phyloP scores from a whole-genome alignment of 2,888 invertebrate species.

The Cataglyphis rosenhaueri region DNA sequence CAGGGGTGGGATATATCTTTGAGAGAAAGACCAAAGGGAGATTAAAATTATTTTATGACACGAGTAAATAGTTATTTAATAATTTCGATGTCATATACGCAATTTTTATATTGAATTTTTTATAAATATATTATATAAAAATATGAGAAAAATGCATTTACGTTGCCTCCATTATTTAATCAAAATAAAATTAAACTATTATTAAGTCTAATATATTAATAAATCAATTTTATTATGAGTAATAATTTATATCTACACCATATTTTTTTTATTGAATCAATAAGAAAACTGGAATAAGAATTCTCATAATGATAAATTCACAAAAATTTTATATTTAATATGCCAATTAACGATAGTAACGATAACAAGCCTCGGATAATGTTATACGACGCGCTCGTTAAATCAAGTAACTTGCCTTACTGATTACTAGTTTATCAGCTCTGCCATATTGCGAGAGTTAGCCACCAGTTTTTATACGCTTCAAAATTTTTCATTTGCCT shows the following conservation, averaged over 20 bases:
- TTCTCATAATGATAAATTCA: constrained; percentile 16
- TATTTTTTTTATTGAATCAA: not conserved
- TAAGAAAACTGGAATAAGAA: not conserved
- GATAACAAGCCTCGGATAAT: not conserved
- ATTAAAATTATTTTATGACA: not conserved
- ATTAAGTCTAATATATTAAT: not conserved
- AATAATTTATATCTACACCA: too few relatives aligned
- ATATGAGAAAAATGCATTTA: not conserved
- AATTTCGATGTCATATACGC: not conserved
- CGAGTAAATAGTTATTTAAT: not conserved
- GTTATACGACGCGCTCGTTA: constrained; percentile 12
- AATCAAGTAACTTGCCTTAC: constrained; percentile 8
- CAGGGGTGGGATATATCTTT: not conserved
- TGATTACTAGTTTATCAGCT: constrained; percentile 21
- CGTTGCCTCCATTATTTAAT: not conserved
- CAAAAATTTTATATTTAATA: not conserved
- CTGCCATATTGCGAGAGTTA: constrained; percentile 6
- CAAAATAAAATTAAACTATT: not conserved
- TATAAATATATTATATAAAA: not conserved
- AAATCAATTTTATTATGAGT: constrained; percentile 1
- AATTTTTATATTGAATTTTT: not conserved
- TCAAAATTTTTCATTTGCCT: not conserved
- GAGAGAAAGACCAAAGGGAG: not conserved
- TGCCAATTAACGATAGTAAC: not conserved
- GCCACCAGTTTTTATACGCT: constrained; percentile 1